Conservation (phyloP, 1,140 invertebrate genomes). For the Homalodisca vitripennis region DNA sequence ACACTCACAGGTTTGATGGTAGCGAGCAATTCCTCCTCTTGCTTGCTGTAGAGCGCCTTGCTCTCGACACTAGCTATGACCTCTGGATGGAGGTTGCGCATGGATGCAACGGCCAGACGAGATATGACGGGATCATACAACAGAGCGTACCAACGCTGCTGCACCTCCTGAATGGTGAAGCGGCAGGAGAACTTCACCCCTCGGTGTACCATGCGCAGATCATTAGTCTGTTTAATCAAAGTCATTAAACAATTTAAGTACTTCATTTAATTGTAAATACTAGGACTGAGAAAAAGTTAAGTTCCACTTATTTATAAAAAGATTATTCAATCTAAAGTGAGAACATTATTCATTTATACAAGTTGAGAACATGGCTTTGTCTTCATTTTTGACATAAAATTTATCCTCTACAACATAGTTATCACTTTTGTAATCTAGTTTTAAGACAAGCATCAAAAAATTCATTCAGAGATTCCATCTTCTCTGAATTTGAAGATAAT, state of each 20-base stretch:
- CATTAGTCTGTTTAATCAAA: slow-evolving; percentile 69
- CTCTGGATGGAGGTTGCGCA: slow-evolving; percentile 92
- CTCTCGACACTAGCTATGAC: slow-evolving; percentile 82
- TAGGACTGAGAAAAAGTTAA: too few species aligned
- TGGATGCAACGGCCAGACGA: slow-evolving; percentile 84
- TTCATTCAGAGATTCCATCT: too few species aligned
- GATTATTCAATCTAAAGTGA: too few species aligned
- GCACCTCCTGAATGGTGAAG: slow-evolving; percentile 91
- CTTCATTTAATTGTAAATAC: not conserved
- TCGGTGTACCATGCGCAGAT: slow-evolving; percentile 81
- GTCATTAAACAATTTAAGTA: not conserved
- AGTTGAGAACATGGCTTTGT: too few species aligned
- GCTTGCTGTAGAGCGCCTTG: slow-evolving; percentile 84
- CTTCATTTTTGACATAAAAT: too few species aligned
- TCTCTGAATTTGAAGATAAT: too few species aligned
- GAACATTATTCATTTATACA: too few species aligned
- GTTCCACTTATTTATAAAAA: too few species aligned
- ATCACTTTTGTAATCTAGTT: too few species aligned
- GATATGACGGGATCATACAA: slow-evolving; percentile 89
- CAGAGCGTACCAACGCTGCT: slow-evolving; percentile 93
- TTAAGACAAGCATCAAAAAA: too few species aligned
- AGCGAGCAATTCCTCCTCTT: slow-evolving; percentile 85
- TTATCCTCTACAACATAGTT: too few species aligned
- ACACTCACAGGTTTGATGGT: slow-evolving; percentile 77
- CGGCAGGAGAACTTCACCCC: slow-evolving; percentile 95